Conservation (phyloP, 2,113 vertebrate species). For the Passer montanus region DNA sequence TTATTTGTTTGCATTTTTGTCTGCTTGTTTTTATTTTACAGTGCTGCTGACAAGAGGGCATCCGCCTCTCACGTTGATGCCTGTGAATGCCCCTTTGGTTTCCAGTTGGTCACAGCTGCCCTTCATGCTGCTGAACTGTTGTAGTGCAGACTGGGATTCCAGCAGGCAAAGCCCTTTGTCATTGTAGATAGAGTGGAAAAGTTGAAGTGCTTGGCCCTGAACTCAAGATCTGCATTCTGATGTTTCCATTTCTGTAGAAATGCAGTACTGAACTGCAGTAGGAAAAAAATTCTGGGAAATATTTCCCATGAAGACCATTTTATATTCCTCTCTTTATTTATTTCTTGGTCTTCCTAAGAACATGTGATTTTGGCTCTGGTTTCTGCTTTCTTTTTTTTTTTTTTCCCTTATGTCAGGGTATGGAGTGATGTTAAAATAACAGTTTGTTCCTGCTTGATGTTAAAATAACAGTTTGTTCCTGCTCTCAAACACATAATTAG, state of each 20-base stretch:
- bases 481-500: slow-evolving; percentile 20
- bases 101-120: neutral
- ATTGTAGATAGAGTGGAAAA: neutral
- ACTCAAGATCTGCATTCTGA: neutral
- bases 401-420: neutral
- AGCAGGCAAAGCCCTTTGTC: neutral
- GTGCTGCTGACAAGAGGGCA: neutral
- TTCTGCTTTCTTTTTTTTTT: neutral
- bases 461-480: neutral
- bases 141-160: neutral
- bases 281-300: neutral
- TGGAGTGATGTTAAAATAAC: neutral
- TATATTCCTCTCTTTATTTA: neutral
- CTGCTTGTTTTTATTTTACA: neutral
- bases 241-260: neutral
- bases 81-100: neutral
- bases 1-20: neutral
- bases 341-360: neutral
- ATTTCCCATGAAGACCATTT: neutral
- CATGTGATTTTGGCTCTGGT: neutral
- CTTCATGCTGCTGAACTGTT: neutral
- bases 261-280: neutral
- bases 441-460: neutral
- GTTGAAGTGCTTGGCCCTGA: neutral
- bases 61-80: neutral